Percentiles rank a stretch among this genome's conserved stretches.
Evolutionary conservation across 2,797 vertebrate genomes (phyloP).

Genomic region (Poeciliopsis paucimaculata): DNA sequence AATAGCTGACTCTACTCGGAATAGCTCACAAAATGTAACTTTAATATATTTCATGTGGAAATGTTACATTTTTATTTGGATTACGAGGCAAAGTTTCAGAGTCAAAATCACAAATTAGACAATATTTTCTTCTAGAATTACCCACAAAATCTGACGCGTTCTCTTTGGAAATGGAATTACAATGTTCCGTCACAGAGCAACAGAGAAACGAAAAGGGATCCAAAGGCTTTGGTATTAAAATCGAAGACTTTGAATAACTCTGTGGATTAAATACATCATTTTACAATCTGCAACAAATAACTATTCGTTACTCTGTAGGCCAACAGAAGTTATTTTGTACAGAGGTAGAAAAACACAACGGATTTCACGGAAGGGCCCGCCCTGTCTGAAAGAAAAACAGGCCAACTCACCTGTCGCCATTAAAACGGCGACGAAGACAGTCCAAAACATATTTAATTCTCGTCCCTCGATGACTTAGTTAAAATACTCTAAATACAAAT

Average conservation of each 20-base stretch:
- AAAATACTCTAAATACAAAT: neutral
- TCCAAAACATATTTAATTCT: slow-evolving; percentile 67
- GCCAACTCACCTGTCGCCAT: slow-evolving; percentile 77
- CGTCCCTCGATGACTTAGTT: neutral
- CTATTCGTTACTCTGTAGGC: neutral
- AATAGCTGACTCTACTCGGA: neutral
- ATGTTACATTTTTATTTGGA: neutral
- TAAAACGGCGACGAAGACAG: slow-evolving; percentile 61
- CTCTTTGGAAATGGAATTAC: neutral
- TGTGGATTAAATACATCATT: neutral
- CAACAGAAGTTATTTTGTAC: neutral
- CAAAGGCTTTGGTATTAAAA: neutral
- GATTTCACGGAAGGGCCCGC: slow-evolving; percentile 54
- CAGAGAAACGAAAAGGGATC: neutral
- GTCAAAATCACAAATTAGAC: neutral
- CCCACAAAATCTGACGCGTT: neutral
- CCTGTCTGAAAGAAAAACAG: slow-evolving; percentile 34
- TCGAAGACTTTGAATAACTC: neutral
- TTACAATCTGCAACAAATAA: neutral
- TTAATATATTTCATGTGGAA: neutral
- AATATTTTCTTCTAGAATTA: neutral
- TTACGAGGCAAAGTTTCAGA: neutral
- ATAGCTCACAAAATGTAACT: neutral
- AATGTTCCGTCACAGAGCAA: neutral
- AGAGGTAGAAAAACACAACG: neutral